Conservation (phyloP, 30 jellyfish, hydroid and myxozoan genomes). For the Catostylus mosaicus region DNA sequence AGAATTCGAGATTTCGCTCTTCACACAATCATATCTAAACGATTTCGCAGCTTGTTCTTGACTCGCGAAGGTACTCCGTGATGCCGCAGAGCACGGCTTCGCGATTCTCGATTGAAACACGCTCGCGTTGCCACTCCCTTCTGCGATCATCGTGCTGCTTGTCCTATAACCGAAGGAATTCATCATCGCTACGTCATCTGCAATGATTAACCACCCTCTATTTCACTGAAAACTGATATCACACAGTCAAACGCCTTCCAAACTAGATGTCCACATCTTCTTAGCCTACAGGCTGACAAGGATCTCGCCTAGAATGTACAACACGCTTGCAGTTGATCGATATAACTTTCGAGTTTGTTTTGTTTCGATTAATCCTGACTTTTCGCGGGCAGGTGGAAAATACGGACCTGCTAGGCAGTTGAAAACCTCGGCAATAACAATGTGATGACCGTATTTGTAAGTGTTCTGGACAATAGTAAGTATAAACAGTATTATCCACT, state of each 20-base stretch:
- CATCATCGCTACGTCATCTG: neutral
- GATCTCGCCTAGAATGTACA: no score
- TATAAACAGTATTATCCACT: neutral
- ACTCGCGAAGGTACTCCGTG: neutral
- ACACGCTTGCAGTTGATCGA: neutral
- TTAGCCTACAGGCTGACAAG: no score
- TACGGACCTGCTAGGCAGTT: slow-evolving; percentile 24
- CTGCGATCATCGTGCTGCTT: neutral
- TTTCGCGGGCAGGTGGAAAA: slow-evolving; percentile 32
- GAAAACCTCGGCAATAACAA: neutral
- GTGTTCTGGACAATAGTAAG: slow-evolving; percentile 19
- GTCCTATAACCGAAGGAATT: slow-evolving; percentile 4
- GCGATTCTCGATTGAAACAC: neutral
- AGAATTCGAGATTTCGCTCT: neutral
- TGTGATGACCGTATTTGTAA: slow-evolving; percentile 21
- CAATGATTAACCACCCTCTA: no score
- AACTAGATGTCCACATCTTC: no score
- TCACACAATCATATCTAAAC: neutral
- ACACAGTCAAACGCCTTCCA: no score
- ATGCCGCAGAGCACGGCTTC: neutral
- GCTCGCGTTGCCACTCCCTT: neutral
- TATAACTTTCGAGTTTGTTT: slow-evolving; percentile 10
- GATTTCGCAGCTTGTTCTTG: neutral
- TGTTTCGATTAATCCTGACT: neutral
- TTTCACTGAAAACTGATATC: no score